These are phyloP conservation scores for Melipona beecheii DNA, from an alignment of 2,888 invertebrate species.

Conservation along the genomic window DNA sequence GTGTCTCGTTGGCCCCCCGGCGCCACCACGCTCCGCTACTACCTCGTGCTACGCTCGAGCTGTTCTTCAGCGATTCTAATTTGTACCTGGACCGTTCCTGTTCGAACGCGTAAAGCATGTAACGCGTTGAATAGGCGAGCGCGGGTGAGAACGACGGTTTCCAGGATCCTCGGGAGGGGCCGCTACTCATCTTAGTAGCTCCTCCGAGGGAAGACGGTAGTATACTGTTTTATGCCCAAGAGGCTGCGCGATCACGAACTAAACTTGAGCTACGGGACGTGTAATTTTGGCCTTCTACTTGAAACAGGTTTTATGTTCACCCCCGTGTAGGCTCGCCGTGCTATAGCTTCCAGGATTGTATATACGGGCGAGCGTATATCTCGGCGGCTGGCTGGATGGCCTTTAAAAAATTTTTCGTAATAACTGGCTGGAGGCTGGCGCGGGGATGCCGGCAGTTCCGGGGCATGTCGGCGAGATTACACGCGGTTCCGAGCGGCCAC, in stretches of 20 bases:
- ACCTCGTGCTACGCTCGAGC: constrained; percentile 2
- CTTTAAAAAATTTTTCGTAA: constrained; percentile 49
- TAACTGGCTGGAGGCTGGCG: constrained; percentile 24
- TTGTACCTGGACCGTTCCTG: constrained; percentile 11
- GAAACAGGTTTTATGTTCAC: constrained; percentile 72
- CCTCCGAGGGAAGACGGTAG: constrained; percentile 63
- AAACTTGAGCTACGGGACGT: constrained; percentile 74
- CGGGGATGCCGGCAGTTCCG: not conserved
- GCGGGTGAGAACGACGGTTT: constrained; percentile 43
- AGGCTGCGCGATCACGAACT: constrained; percentile 71
- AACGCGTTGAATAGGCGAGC: constrained; percentile 28
- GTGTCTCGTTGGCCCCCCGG: not conserved
- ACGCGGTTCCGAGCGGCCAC: not conserved
- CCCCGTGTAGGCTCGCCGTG: constrained; percentile 65
- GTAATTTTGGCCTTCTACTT: constrained; percentile 72
- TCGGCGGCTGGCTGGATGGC: constrained; percentile 10
- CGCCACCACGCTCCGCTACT: not conserved
- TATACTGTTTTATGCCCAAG: constrained; percentile 69
- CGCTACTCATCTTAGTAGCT: constrained; percentile 65
- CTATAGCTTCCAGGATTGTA: constrained; percentile 63
- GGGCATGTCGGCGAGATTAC: constrained; percentile 5
- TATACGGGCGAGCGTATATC: constrained; percentile 54
- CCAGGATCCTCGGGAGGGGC: constrained; percentile 20
- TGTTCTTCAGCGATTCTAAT: constrained; percentile 16
- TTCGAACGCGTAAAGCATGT: constrained; percentile 39